Conservation (phyloP, 2,888 invertebrate genomes). For the Meliscaeva auricollis region DNA sequence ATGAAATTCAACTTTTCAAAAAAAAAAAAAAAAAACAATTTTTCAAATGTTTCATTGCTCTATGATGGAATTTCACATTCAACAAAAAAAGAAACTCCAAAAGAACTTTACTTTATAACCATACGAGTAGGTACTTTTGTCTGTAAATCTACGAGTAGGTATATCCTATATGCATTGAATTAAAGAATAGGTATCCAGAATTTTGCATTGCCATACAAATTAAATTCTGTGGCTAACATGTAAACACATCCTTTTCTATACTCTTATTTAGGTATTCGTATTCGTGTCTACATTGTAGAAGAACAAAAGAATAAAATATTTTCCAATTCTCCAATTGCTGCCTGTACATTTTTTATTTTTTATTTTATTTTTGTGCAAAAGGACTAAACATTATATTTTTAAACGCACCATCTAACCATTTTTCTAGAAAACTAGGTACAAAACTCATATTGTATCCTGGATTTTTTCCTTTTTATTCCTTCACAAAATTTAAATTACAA, state of each 20-base stretch:
- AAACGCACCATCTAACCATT: conserved; percentile 49
- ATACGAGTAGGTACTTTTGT: background rate
- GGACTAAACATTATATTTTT: conserved; percentile 55
- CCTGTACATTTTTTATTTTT: background rate
- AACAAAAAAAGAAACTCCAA: background rate
- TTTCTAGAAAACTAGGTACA: conserved; percentile 21
- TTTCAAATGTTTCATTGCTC: background rate
- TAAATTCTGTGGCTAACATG: conserved; percentile 19
- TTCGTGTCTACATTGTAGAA: conserved; percentile 27
- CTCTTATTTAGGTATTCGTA: no score
- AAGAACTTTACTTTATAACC: background rate
- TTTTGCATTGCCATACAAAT: background rate
- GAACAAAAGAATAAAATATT: conserved; percentile 51
- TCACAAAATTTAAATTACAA: conserved; percentile 55
- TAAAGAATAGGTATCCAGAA: background rate
- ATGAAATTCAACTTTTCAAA: background rate
- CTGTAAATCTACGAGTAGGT: no score
- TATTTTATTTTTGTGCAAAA: conserved; percentile 33
- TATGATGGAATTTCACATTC: background rate
- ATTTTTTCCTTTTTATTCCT: background rate
- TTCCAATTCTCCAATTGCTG: conserved; percentile 60
- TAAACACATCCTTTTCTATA: background rate
- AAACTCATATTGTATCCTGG: conserved; percentile 53
- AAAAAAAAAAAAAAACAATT: background rate
- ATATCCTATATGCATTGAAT: no score